A percentile compares a stretch with the other conserved stretches of the same genome.
Evolutionary conservation across 2,888 invertebrate genomes (phyloP).

Genomic region (Leptopilina myrica): DNA sequence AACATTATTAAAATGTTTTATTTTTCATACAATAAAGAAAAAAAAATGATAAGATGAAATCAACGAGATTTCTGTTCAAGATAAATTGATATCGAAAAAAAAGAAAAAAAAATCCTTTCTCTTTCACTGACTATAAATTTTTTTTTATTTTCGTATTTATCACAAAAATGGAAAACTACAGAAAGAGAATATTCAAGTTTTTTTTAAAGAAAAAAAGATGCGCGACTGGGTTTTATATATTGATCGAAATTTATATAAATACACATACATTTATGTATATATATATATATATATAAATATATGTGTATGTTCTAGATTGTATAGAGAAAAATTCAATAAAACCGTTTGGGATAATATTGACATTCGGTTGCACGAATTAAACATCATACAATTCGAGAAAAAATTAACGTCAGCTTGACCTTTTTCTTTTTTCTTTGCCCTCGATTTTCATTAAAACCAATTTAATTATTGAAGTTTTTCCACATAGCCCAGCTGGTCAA

Average conservation of each 20-base stretch:
- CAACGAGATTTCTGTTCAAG: neutral
- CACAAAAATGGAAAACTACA: neutral
- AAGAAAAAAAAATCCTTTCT: too few species aligned
- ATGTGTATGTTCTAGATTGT: slow-evolving; percentile 2
- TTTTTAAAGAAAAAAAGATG: neutral
- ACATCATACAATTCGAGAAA: neutral
- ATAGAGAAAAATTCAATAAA: slow-evolving; percentile 7
- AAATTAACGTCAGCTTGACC: neutral
- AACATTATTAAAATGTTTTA: neutral
- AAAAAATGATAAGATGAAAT: neutral
- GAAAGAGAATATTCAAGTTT: neutral
- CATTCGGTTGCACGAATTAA: slow-evolving; percentile 5
- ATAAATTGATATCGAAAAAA: neutral
- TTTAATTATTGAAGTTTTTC: too few species aligned
- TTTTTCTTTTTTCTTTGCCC: too few species aligned
- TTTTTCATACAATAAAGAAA: neutral
- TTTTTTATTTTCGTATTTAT: too few species aligned
- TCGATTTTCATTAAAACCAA: too few species aligned
- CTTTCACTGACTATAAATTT: too few species aligned
- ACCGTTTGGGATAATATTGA: neutral
- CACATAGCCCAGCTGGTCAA: too few species aligned
- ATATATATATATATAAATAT: slow-evolving; percentile 29
- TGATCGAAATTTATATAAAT: slow-evolving; percentile 4
- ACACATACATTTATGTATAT: neutral
- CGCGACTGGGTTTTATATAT: slow-evolving; percentile 1